Evolutionary conservation across 1,140 invertebrate species (phyloP), one percentile per base, ranked within the genome.

Genomic region (Gonioctena quinquepunctata): DNA sequence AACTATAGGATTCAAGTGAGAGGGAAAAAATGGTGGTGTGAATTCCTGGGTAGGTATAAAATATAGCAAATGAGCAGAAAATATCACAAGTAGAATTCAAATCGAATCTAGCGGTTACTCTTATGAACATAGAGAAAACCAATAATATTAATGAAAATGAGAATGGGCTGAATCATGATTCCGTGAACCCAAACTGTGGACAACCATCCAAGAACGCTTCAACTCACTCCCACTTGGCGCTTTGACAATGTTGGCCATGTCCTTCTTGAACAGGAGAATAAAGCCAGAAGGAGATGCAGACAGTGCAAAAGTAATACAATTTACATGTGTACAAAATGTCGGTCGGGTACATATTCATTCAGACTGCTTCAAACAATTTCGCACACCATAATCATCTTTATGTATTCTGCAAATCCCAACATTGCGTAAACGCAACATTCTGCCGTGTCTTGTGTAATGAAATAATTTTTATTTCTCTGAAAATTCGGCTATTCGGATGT

Each of bases 1-100:
- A 54, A 54, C 50, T 54, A 54, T 16, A 54, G 50, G 50, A 54
- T 54, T 54, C 50, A 54, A n/a, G 16, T 54, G 18, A 54, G 18
- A 18, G 50, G 50, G 21, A 21, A 54, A 52, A 54, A 54, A 54
- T 54, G 50, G 50, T 54, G 50, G 50, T 21, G 50, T 54, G 6
- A 54, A 54, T 54, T 54, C 50, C 50, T 54, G 50, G 50, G 18
- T 6, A 54, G 18, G 21, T 54, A 54, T 54, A 54, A 8, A 54
- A 54, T 54, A 18, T 54, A 54, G 50, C 16, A 54, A 54, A 42
- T 42, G 3, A 42, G n/a, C 11, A 42, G 8, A 42, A 42, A 42
- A 42, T 42, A 8, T 0, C 28, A 54, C 50, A 54, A 18, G 13
- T 54, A 54, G 50, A 21, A 18, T 54, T 54, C 50, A 54, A 54